Evolutionary conservation across 2,797 vertebrate genomes (phyloP).

Genomic region (Percopsis omiscomaycus): DNA sequence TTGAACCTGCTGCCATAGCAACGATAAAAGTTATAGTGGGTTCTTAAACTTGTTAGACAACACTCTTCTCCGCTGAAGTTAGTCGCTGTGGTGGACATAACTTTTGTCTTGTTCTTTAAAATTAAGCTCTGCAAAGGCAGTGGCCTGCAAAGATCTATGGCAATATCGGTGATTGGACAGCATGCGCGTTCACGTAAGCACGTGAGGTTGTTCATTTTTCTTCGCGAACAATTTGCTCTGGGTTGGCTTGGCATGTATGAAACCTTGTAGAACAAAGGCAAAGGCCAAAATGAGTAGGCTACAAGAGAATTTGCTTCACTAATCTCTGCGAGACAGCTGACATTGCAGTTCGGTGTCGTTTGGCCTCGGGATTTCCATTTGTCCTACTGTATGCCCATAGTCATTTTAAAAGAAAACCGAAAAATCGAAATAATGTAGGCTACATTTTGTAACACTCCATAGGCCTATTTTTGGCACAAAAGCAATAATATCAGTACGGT

Average conservation of each 20-base stretch:
- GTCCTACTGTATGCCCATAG: not conserved
- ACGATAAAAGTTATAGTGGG: conserved; percentile 57
- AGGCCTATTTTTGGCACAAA: no score
- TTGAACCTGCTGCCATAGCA: conserved; percentile 76
- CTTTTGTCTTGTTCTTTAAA: rapidly evolving
- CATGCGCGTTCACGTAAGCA: conserved; percentile 60
- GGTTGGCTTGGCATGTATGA: not conserved
- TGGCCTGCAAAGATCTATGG: no score
- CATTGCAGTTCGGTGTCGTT: conserved; percentile 18
- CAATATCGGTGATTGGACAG: not conserved
- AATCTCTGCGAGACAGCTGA: conserved; percentile 42
- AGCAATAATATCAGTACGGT: no score
- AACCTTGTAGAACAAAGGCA: conserved; percentile 41
- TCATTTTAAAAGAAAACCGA: no score
- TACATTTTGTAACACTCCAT: no score
- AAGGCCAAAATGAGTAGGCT: conserved; percentile 33
- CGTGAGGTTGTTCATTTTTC: conserved; percentile 48
- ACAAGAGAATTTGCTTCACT: conserved; percentile 32
- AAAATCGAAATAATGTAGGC: no score
- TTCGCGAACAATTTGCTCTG: conserved; percentile 70
- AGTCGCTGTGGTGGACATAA: no score
- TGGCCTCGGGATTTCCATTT: not conserved
- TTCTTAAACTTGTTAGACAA: conserved; percentile 23
- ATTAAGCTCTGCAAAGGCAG: not conserved
- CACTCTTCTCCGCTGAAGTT: not conserved